These are phyloP conservation scores for Arge pagana DNA, from an alignment of 2,888 invertebrate genomes.

Conservation along the genomic window DNA sequence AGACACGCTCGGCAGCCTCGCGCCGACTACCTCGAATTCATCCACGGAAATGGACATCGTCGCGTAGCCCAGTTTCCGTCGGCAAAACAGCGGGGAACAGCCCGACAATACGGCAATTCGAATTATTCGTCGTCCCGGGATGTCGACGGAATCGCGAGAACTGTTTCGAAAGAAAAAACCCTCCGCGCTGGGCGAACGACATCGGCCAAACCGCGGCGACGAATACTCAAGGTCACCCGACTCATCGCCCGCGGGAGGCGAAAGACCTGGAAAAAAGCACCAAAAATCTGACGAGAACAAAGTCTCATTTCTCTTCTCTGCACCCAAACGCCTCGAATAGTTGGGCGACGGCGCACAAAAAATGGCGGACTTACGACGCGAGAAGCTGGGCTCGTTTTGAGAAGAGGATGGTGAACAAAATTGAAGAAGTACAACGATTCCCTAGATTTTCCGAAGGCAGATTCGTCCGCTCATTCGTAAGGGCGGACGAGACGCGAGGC, in stretches of 20 bases:
- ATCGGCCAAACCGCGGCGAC: constrained; percentile 23
- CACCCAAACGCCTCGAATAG: no score
- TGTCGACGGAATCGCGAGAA: constrained; percentile 12
- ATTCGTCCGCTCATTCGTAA: no score
- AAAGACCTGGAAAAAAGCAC: neutral
- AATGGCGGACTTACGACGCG: no score
- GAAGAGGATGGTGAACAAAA: no score
- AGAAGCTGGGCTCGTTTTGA: no score
- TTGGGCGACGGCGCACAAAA: no score
- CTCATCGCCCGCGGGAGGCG: constrained; percentile 7
- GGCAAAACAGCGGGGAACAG: constrained; percentile 4
- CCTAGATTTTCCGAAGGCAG: no score
- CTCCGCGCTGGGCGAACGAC: constrained; percentile 19
- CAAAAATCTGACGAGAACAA: constrained; percentile 10
- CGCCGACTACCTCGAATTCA: constrained; percentile 52
- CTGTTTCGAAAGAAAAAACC: constrained; percentile 8
- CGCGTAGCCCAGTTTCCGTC: constrained; percentile 41
- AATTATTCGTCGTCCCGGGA: constrained; percentile 10
- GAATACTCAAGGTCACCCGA: constrained; percentile 22
- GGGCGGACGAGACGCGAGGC: no score
- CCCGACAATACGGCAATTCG: neutral
- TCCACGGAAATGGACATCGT: constrained; percentile 57
- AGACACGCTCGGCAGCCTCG: constrained; percentile 47
- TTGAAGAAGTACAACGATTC: no score
- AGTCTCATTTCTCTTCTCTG: no score